Base-by-base conservation (phyloP, 2,888 invertebrate species). In the Eupelmus urozonus region DNA sequence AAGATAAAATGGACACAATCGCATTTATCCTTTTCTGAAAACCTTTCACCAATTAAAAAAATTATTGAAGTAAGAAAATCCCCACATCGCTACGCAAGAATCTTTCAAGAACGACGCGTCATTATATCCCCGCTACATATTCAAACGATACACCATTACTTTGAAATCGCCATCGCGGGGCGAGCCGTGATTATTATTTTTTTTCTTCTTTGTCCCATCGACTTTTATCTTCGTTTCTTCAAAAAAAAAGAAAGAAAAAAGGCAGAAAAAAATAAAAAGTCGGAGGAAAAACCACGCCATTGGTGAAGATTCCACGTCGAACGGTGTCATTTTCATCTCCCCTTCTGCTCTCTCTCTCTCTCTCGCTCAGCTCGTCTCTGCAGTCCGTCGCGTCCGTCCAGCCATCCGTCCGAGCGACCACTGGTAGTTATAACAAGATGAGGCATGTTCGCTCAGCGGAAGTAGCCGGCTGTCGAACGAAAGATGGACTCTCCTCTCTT, bases 381-480 rank as follows among this genome's bases (percentile, higher is more conserved):
- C 16, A 7, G 3, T 45, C 53, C 16, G n/a, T 29, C 20, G 51
- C 51, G 34, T 13, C 49, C 42, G 20, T 40, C 7, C 9, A 5
- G 7, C 51, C 45, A 45, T 20, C 42, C 59, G 40, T 55, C 23
- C 45, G 25, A 69, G 29, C 49, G 59, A 25, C 23, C 2, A 16
- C 45, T 13, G 66, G 71, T 66, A 75, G 71, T 71, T 71, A 72
- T 72, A 76, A 76, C 76, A 53, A 79, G 69, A 76, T 69, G 73
- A 67, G 51, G 76, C 76, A 69, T 79, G 79, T 72, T 79, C 76
- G 75, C 71, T 76, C 81, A 82, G 80, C 84, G 84, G 84, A 84
- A 84, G 83, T 82, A 82, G 81, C 73, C 80, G 77, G 75, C 82
- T 81, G 82, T 83, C 81, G 82, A 82, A 81, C 81, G 82, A 81